Evolutionary conservation across 2,113 vertebrate genomes (phyloP), one percentile per base, ranked within the genome.

Genomic region (Tringa solitaria): DNA sequence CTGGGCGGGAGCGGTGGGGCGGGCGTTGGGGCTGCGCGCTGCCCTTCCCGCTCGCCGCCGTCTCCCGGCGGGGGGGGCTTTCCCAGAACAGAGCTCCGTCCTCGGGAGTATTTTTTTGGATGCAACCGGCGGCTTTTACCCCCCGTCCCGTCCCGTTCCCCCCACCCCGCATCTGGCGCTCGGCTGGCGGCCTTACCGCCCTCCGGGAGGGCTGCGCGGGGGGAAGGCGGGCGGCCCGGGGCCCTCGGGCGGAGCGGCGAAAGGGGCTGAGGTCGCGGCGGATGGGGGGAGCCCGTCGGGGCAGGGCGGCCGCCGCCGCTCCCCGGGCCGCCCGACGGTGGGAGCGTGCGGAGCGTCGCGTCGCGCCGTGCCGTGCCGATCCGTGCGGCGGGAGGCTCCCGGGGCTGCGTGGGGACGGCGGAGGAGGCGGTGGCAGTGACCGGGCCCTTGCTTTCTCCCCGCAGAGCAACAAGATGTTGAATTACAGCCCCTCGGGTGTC

Each of bases 391-490:
- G n/a, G 68, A 54, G 41, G 67, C 22, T 79, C 4, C n/a, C 26
- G 48, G 70, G 74, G 43, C 69, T 33, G 56, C 53, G 8, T 1
- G 54, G 80, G 57, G 41, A 33, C 39, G 24, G 12, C 24, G 39
- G 35, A 64, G 75, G 43, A 89, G 87, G 81, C 30, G 82, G 93
- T 76, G 93, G 32, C 81, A 46, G 68, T 95, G 89, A 96, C 93
- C 35, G 89, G 89, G 67, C 45, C 39, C 86, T 86, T 68, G n/a
- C 54, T 95, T 84, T 93, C 35, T 96, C 41, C 79, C 79, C 60
- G 37, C 98, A 99, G 99, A 99, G 99, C 97, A 99, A 98, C 98
- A 99, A 99, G 98, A 98, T 99, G 98, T 97, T 99, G 96, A 98
- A 98, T 97, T 99, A 98, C 97, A 98, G 98, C 95, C 92, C 98